Conservation (phyloP, 2,888 invertebrate genomes). For the Reticulitermes lucifugus region DNA sequence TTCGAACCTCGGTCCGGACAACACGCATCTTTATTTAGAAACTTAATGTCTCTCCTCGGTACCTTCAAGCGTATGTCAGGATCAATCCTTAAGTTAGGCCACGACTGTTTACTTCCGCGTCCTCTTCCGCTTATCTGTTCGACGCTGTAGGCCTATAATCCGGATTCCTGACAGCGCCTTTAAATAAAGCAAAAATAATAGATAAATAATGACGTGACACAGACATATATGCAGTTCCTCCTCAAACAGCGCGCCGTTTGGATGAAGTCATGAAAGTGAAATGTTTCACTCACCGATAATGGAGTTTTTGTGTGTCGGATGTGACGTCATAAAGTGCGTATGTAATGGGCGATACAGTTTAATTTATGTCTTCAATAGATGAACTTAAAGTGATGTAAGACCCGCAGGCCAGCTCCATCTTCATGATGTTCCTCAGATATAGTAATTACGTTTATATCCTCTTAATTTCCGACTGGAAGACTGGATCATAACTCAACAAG, state of each 20-base stretch:
- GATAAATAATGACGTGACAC: too few species aligned
- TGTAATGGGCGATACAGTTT: background rate
- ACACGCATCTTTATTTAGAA: too few species aligned
- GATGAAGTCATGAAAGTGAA: too few species aligned
- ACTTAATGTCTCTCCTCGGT: too few species aligned
- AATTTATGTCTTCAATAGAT: constrained; percentile 4
- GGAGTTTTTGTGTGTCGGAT: background rate
- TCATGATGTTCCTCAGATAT: background rate
- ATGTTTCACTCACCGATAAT: background rate
- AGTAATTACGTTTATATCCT: constrained; percentile 29
- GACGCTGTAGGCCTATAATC: background rate
- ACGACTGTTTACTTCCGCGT: too few species aligned
- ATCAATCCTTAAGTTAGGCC: too few species aligned
- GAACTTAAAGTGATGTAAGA: background rate
- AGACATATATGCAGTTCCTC: too few species aligned
- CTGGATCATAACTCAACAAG: constrained; percentile 28
- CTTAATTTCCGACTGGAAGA: constrained; percentile 20
- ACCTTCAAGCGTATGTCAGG: too few species aligned
- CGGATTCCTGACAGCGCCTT: background rate
- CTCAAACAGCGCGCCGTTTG: too few species aligned
- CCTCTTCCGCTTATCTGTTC: too few species aligned
- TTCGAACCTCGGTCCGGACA: too few species aligned
- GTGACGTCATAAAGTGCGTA: background rate
- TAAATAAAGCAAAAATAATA: too few species aligned
- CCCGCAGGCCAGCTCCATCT: constrained; percentile 1